Evolutionary conservation across 1,140 invertebrate genomes (phyloP).

Genomic region (Drosophila aff.): DNA sequence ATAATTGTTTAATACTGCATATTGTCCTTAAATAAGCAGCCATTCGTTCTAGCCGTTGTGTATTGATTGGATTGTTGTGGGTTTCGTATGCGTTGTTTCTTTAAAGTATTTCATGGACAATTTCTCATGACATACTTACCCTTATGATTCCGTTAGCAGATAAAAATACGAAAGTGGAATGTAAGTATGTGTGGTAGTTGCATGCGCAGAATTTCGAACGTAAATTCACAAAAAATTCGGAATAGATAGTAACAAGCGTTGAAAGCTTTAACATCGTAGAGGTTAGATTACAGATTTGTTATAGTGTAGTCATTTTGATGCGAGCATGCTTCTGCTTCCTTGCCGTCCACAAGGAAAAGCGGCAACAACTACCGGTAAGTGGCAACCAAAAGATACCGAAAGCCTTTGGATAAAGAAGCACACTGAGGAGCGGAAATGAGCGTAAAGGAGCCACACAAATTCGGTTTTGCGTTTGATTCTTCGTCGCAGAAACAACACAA

Average conservation of each 20-base stretch:
- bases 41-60: not conserved
- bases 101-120: constrained; percentile 39
- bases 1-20: constrained; percentile 60
- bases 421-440: constrained; percentile 18
- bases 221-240: not conserved
- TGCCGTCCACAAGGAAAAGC: constrained; percentile 37
- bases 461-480: constrained; percentile 77
- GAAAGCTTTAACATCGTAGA: not conserved
- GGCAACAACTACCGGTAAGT: constrained; percentile 50
- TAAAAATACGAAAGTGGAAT: not conserved
- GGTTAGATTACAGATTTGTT: not conserved
- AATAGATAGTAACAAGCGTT: too few relatives aligned
- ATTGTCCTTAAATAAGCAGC: constrained; percentile 42
- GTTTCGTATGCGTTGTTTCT: constrained; percentile 29
- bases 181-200: too few relatives aligned
- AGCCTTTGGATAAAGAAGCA: constrained; percentile 1
- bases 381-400: constrained; percentile 62
- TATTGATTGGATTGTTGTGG: constrained; percentile 28
- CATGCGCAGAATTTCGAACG: not conserved
- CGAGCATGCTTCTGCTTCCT: not conserved
- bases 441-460: constrained; percentile 71
- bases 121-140: not conserved
- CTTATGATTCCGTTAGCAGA: not conserved
- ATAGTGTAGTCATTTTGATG: constrained; percentile 46
- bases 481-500: constrained; percentile 60